Conservation (phyloP, 2,113 vertebrate species). For the Petrocephalus zakoni region DNA sequence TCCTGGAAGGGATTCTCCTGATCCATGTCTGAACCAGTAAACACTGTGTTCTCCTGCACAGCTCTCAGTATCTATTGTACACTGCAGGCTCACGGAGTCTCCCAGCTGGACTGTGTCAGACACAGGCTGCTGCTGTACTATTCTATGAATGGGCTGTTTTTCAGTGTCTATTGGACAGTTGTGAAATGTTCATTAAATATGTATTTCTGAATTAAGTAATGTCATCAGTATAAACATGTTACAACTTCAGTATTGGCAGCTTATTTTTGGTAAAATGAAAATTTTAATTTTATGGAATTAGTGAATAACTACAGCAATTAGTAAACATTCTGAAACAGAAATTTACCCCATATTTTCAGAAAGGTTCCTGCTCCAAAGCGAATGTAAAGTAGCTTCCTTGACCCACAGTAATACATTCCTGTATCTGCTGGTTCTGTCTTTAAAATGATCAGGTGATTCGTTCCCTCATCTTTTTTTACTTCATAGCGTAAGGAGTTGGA, state of each 20-base stretch:
- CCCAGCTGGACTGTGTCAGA: neutral
- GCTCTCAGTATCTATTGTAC: too few species aligned
- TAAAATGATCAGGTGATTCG: conserved; percentile 3
- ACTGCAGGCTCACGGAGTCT: too few species aligned
- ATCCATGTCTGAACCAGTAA: too few species aligned
- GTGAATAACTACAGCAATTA: neutral
- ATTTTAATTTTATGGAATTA: neutral
- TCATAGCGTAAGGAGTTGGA: neutral
- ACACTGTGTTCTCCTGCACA: too few species aligned
- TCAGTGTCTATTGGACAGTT: neutral
- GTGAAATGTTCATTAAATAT: neutral
- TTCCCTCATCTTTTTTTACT: neutral
- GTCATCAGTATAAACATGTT: neutral
- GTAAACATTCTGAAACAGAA: neutral
- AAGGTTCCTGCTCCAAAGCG: conserved; percentile 2
- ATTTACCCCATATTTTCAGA: conserved; percentile 4
- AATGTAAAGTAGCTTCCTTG: neutral
- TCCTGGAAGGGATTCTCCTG: too few species aligned
- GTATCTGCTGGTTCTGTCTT: neutral
- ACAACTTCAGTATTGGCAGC: neutral
- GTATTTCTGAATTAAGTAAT: neutral
- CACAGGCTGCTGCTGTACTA: neutral
- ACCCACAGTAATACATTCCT: conserved; percentile 1
- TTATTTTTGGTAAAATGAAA: neutral
- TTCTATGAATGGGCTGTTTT: neutral